A percentile compares a stretch with the other conserved stretches of the same genome.
Conservation (phyloP, 2,113 vertebrate species). For the Sebastes fasciatus region DNA sequence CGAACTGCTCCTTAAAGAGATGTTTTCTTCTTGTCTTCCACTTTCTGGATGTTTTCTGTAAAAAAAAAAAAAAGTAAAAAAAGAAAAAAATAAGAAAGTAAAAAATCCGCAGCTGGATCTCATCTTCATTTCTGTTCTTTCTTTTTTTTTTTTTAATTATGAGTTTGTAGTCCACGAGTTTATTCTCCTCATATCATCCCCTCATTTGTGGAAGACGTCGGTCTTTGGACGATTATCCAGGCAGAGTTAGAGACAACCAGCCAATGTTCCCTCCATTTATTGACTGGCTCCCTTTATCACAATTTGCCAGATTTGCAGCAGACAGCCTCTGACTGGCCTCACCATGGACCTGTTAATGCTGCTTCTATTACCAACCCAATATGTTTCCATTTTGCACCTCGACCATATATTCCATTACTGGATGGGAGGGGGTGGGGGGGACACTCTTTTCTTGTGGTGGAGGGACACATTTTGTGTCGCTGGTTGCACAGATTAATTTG, state of each 20-base stretch:
- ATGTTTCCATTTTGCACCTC: conserved; percentile 65
- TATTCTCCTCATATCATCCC: conserved; percentile 54
- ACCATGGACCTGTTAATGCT: conserved; percentile 56
- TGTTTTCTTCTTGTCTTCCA: conserved; percentile 16
- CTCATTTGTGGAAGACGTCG: conserved; percentile 68
- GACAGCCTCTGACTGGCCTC: conserved; percentile 69
- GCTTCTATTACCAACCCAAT: conserved; percentile 49
- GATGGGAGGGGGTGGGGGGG: neutral
- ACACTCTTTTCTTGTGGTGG: neutral
- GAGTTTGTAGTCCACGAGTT: conserved; percentile 51
- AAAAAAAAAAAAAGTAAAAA: neutral
- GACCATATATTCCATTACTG: conserved; percentile 50
- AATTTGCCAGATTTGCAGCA: conserved; percentile 81
- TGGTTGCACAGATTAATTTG: conserved; percentile 16
- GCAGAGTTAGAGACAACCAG: conserved; percentile 74
- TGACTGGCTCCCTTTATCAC: conserved; percentile 83
- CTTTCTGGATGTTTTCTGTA: conserved; percentile 32
- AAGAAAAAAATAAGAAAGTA: neutral
- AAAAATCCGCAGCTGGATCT: conserved; percentile 21
- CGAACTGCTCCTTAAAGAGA: conserved; percentile 20
- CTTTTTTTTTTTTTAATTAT: neutral
- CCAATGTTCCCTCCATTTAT: conserved; percentile 74
- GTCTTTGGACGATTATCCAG: conserved; percentile 68
- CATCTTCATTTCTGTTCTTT: neutral
- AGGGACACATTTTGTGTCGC: conserved; percentile 26